These are phyloP conservation scores for Bostrychus sinensis DNA, from an alignment of 2,113 vertebrate genomes.

Conservation along the genomic window DNA sequence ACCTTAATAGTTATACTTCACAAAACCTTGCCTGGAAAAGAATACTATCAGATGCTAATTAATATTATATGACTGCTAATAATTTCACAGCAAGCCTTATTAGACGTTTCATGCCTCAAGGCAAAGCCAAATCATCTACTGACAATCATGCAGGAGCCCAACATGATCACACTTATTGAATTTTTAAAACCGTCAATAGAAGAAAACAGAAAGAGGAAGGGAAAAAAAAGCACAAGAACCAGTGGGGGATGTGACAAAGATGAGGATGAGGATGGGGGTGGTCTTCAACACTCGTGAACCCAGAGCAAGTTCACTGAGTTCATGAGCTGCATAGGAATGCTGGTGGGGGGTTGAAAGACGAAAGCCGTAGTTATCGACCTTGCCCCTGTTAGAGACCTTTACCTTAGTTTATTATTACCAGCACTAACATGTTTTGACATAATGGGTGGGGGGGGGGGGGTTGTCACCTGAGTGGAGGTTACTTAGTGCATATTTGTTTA, in stretches of 20 bases:
- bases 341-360: conserved; percentile 33
- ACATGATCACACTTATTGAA: conserved; percentile 16
- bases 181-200: conserved; percentile 40
- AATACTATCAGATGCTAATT: too few species aligned
- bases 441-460: background rate
- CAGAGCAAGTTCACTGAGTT: conserved; percentile 58
- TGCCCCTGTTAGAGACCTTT: conserved; percentile 20
- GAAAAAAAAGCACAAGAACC: conserved; percentile 24
- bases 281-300: conserved; percentile 56
- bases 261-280: conserved; percentile 54
- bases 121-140: background rate
- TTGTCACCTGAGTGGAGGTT: conserved; percentile 32
- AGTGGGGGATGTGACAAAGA: conserved; percentile 56
- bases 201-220: conserved; percentile 11
- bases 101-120: too few species aligned
- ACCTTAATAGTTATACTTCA: conserved; percentile 7
- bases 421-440: conserved; percentile 35
- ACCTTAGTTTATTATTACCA: conserved; percentile 42
- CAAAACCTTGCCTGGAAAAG: background rate
- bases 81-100: too few species aligned
- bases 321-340: conserved; percentile 66
- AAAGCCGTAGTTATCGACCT: conserved; percentile 38
- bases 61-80: too few species aligned
- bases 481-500: background rate
- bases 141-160: conserved; percentile 8